Percentiles rank a stretch among this genome's conserved stretches.
These are phyloP conservation scores for Athetis lepigone DNA, from an alignment of 2,888 invertebrate species.

Conservation along the genomic window DNA sequence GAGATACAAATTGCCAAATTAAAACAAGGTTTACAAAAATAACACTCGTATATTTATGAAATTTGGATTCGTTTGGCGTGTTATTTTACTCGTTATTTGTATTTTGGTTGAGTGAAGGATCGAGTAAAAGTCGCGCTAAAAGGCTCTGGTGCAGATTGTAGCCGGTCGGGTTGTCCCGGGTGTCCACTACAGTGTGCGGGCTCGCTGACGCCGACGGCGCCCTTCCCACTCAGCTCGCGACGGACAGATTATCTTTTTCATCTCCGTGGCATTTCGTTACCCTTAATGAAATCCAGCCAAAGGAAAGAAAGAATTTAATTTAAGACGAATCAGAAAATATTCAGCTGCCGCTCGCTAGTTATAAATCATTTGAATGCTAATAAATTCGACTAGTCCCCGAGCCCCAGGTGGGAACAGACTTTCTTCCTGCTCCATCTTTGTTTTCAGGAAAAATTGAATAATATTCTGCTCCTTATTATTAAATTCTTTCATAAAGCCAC, in stretches of 20 bases:
- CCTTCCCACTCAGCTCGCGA: slow-evolving; percentile 45
- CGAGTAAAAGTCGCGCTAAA: slow-evolving; percentile 11
- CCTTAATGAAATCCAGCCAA: slow-evolving; percentile 89
- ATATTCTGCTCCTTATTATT: slow-evolving; percentile 87
- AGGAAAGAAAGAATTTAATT: slow-evolving; percentile 90
- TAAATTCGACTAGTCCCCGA: slow-evolving; percentile 88
- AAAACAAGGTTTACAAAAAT: slow-evolving; percentile 19
- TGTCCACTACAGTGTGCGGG: slow-evolving; percentile 45
- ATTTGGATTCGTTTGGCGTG: slow-evolving; percentile 12
- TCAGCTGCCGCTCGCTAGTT: slow-evolving; percentile 89
- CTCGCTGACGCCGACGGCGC: slow-evolving; percentile 29
- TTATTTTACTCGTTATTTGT: slow-evolving; percentile 15
- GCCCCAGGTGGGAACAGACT: slow-evolving; percentile 87
- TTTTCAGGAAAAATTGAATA: slow-evolving; percentile 87
- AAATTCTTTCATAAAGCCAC: slow-evolving; percentile 88
- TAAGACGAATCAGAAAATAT: slow-evolving; percentile 90
- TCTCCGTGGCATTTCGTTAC: slow-evolving; percentile 86
- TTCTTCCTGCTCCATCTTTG: slow-evolving; percentile 87
- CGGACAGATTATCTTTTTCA: slow-evolving; percentile 85
- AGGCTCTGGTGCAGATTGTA: slow-evolving; percentile 10
- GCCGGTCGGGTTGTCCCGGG: slow-evolving; percentile 3
- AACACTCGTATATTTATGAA: slow-evolving; percentile 2
- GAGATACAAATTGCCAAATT: slow-evolving; percentile 23
- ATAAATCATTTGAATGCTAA: slow-evolving; percentile 91
- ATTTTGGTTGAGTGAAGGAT: neutral